phyloP scores from a whole-genome alignment of 2,113 vertebrate species.

The Morphnarchus princeps region DNA sequence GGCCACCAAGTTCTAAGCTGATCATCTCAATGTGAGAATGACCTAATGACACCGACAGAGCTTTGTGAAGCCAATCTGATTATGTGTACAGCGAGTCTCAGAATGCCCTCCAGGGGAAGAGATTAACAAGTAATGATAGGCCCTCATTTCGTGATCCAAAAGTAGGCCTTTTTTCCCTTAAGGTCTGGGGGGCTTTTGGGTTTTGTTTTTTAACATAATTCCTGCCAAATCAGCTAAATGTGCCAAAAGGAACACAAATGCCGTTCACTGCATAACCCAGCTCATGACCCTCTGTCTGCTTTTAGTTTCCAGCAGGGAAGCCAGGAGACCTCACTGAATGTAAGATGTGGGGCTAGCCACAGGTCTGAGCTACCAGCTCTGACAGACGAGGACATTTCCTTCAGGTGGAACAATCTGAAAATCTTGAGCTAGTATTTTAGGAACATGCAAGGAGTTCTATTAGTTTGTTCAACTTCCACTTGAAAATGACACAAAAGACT shows the following conservation, averaged over 20 bases:
- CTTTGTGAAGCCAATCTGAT: neutral
- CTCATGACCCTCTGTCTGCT: neutral
- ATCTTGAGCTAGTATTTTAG: fast-evolving
- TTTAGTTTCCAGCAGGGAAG: neutral
- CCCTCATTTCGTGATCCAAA: neutral
- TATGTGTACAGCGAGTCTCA: neutral
- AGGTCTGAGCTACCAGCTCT: neutral
- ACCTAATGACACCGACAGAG: neutral
- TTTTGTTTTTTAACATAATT: neutral
- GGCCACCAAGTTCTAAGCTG: neutral
- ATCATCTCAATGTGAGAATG: neutral
- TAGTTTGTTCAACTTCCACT: neutral
- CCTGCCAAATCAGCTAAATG: neutral
- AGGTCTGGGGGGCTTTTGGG: neutral
- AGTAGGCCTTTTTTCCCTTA: neutral
- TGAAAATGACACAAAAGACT: neutral
- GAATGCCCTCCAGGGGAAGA: neutral
- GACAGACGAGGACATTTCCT: neutral
- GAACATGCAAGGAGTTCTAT: neutral
- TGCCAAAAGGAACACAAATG: neutral
- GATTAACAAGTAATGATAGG: neutral
- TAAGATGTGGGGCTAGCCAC: neutral
- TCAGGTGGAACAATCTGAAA: neutral
- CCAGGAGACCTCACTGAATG: neutral
- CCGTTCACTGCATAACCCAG: neutral